Evolutionary conservation across 2,797 vertebrate species (phyloP), one percentile per base, ranked within the genome.

Genomic region (Siniperca obscura): DNA sequence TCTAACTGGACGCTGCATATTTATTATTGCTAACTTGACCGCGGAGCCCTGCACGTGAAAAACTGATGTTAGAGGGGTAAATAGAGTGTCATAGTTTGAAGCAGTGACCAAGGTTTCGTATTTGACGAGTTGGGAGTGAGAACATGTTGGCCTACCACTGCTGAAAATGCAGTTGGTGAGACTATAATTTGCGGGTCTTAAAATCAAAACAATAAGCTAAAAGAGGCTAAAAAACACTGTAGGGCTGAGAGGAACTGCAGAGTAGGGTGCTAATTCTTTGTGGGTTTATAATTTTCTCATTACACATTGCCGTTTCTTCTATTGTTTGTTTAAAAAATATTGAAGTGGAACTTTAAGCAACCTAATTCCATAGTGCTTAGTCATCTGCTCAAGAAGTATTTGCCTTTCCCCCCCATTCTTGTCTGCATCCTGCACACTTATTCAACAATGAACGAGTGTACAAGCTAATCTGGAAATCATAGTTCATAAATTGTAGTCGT

Each of bases 381-480:
- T 86, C 52, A 44, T 74, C 52, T 53, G 30, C 53, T 65, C 22
- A 0, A 34, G 22, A 38, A 21, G 62, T 21, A 17, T 13, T 34
- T 17, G 38, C 48, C 38, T 6, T 16, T 22, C 6, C 9, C 27
- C 10, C 12, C 17, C 44, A n/a, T 44, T 40, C 25, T 30, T 36
- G 2, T 60, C 67, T 75, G 44, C 69, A 81, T 38, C 64, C 46
- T 38, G 12, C 25, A 4, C 50, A 40, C 64, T 85, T 70, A 52
- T 53, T 78, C 72, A 76, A 70, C 70, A 57, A 52, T 70, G 76
- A 85, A 69, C 25, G 14, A 84, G 61, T 48, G 74, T 78, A 60
- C 34, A 22, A 60, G 75, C 73, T 87, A 86, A 91, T 91, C 86
- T 86, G 69, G 55, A 87, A 84, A 93, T 90, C 86, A 79, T 12